Conservation (phyloP, 2,797 vertebrate genomes). For the Enteromius radiatus region DNA sequence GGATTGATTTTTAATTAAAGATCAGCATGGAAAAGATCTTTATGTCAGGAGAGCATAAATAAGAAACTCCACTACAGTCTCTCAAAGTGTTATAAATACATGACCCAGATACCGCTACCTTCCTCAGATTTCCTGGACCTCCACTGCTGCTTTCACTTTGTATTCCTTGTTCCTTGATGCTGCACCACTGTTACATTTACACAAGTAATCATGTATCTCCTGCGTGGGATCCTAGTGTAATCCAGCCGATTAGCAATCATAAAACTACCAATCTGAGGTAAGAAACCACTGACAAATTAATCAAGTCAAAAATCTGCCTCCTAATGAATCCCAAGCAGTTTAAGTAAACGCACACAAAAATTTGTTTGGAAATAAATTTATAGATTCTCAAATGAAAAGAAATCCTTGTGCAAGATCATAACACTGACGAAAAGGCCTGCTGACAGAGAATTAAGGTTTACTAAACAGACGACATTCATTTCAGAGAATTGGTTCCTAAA, state of each 20-base stretch:
- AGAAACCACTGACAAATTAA: background rate
- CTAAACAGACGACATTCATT: slow-evolving; percentile 10
- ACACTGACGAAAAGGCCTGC: slow-evolving; percentile 2
- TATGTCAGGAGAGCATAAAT: background rate
- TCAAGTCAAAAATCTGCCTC: background rate
- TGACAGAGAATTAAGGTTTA: slow-evolving; percentile 1
- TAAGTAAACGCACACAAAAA: background rate
- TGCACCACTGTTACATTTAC: background rate
- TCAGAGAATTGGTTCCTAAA: background rate
- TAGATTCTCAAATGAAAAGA: slow-evolving; percentile 31
- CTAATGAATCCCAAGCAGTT: background rate
- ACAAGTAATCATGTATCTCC: background rate
- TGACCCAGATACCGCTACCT: slow-evolving; percentile 72
- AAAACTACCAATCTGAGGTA: background rate
- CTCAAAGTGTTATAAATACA: slow-evolving; percentile 71
- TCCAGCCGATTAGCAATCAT: background rate
- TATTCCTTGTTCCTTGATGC: background rate
- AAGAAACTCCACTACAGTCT: background rate
- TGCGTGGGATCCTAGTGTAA: background rate
- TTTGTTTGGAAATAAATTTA: slow-evolving; percentile 21
- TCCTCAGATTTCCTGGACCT: slow-evolving; percentile 70
- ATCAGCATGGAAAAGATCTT: background rate
- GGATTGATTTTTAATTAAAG: too few relatives aligned
- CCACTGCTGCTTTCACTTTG: background rate
- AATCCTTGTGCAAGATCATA: slow-evolving; percentile 18